Base-by-base conservation (phyloP, 2,888 invertebrate genomes). In the Cyaniris semiargus region DNA sequence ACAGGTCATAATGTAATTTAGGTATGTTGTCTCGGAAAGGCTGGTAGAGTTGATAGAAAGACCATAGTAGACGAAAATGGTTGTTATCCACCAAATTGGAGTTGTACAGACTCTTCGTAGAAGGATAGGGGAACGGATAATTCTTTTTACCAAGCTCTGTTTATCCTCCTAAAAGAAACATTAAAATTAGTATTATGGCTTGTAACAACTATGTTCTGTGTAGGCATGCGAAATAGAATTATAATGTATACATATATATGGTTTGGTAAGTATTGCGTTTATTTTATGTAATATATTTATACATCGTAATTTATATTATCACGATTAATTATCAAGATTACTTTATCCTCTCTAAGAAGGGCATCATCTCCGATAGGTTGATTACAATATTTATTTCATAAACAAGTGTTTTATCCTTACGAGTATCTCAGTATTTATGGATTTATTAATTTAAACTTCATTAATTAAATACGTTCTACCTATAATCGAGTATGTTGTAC, bases 1-100 rank as follows among this genome's bases (percentile, higher is more conserved):
- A 3, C 94, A 88, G 0, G 95, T 94, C 76, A 95, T 83, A 10
- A 96, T 95, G 83, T 80, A 97, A 86, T 96, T 97, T 7, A 96
- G 83, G 85, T 96, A 96, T 83, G 95, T 95, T 83, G 96, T 95
- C 13, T 96, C 96, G 23, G 95, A 94, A 38, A 97, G 88, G 0
- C 95, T 91, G 0, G 96, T 95, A 0, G 96, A 95, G 86, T 96
- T 96, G 75, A 97, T 88, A 1, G 96, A 96, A n/a, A 97, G 87
- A 0, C 97, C 97, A 82, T 96, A 97, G 86, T 96, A 97, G 15
- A 96, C 95, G 79, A 96, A 95, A 0, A 95, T 95, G 80, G 95
- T 95, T 0, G 96, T 95, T 53, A 96, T 94, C 96, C 96, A 96
- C 87, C 96, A 96, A 80, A 96, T 92, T 23, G 95, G 95, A 75